Percentiles rank a stretch among this genome's conserved stretches.
phyloP scores from a whole-genome alignment of 2,888 invertebrate genomes.

The Eremobia ochroleuca region DNA sequence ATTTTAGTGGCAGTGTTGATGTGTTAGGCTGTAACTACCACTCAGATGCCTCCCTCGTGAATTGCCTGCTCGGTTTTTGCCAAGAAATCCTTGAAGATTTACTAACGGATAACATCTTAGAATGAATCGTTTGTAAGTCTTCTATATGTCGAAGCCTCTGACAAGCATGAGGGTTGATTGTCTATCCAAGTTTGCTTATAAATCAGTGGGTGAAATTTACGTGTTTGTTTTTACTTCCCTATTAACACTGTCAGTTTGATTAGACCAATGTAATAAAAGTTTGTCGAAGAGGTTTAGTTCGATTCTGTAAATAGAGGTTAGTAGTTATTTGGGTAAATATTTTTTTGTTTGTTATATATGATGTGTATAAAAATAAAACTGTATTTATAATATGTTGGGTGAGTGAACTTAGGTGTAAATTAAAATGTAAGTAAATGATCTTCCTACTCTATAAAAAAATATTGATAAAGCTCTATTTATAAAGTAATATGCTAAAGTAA shows the following conservation, averaged over 20 bases:
- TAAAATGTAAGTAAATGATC: neutral
- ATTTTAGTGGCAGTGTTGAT: neutral
- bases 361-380: neutral
- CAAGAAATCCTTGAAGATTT: slow-evolving; percentile 27
- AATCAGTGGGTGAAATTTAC: slow-evolving; percentile 44
- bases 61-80: neutral
- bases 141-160: slow-evolving; percentile 28
- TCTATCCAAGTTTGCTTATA: slow-evolving; percentile 47
- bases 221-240: slow-evolving; percentile 23
- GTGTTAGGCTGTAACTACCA: neutral
- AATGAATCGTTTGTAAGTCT: slow-evolving; percentile 24
- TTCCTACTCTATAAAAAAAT: neutral
- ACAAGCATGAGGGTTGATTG: slow-evolving; percentile 24
- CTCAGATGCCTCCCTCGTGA: slow-evolving; percentile 4
- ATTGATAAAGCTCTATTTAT: neutral
- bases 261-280: slow-evolving; percentile 26
- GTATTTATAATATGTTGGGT: neutral
- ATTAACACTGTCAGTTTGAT: slow-evolving; percentile 27
- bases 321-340: neutral
- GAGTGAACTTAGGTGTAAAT: neutral
- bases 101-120: slow-evolving; percentile 31
- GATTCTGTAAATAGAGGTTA: slow-evolving; percentile 9
- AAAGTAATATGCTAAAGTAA: neutral
- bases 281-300: slow-evolving; percentile 1
- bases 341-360: neutral